A percentile compares a stretch with the other conserved stretches of the same genome.
Evolutionary conservation across 2,113 vertebrate genomes (phyloP).

Genomic region (Lonchura striata): DNA sequence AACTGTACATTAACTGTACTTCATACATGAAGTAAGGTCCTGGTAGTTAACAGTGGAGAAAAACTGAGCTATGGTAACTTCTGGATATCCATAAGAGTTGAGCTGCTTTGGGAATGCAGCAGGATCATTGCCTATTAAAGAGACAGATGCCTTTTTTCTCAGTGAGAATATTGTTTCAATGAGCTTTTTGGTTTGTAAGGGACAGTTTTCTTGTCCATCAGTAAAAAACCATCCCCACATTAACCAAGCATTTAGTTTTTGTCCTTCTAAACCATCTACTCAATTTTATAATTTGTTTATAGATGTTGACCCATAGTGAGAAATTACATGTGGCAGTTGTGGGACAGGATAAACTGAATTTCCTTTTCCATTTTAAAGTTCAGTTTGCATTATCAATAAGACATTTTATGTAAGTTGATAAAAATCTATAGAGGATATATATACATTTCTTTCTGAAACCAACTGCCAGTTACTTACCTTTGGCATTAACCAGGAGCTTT

Average conservation of each 20-base stretch:
- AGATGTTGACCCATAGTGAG: background rate
- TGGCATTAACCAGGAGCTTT: background rate
- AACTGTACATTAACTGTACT: background rate
- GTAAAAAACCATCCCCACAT: background rate
- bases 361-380: constrained; percentile 1
- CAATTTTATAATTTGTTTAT: background rate
- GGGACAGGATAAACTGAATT: constrained; percentile 43
- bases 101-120: background rate
- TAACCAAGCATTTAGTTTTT: background rate
- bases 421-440: background rate
- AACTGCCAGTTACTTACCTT: background rate
- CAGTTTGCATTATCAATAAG: background rate
- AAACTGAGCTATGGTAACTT: background rate
- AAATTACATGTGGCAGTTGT: background rate
- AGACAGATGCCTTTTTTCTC: background rate
- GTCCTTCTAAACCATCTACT: background rate
- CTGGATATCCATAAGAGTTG: background rate
- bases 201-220: background rate
- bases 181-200: constrained; percentile 2
- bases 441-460: background rate
- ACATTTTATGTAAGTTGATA: background rate
- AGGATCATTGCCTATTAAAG: background rate
- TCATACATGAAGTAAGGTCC: background rate
- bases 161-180: background rate
- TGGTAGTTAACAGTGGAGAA: background rate